Conservation (phyloP, 2,797 vertebrate species). For the Cuculus canorus region DNA sequence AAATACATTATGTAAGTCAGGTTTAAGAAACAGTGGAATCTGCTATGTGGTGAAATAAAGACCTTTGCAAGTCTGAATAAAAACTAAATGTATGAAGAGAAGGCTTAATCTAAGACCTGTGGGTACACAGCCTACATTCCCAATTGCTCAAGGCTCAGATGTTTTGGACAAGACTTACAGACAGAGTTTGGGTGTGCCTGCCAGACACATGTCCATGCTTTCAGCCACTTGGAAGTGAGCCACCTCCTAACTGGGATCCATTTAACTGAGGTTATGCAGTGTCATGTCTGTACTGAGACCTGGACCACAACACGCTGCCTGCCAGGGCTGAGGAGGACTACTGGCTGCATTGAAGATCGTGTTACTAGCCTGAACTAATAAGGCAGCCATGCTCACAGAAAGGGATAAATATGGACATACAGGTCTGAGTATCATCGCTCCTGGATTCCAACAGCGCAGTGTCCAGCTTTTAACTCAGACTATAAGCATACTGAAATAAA, state of each 20-base stretch:
- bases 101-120: background rate
- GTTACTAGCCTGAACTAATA: background rate
- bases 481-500: background rate
- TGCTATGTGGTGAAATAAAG: background rate
- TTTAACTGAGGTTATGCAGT: background rate
- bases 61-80: background rate
- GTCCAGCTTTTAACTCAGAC: background rate
- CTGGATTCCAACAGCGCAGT: background rate
- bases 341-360: background rate
- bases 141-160: background rate
- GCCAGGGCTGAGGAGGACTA: background rate
- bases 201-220: background rate
- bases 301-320: background rate
- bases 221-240: background rate
- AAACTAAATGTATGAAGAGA: background rate
- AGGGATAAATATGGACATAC: background rate
- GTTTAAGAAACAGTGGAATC: background rate
- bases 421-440: background rate
- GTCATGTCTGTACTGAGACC: background rate
- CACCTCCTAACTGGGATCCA: background rate
- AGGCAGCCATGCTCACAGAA: background rate
- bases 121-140: background rate
- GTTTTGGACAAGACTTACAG: background rate
- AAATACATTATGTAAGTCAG: conserved; percentile 18
- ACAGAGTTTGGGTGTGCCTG: background rate